Evolutionary conservation across 2,113 vertebrate species (phyloP), one percentile per base, ranked within the genome.

Genomic region (Peromyscus leucopus): DNA sequence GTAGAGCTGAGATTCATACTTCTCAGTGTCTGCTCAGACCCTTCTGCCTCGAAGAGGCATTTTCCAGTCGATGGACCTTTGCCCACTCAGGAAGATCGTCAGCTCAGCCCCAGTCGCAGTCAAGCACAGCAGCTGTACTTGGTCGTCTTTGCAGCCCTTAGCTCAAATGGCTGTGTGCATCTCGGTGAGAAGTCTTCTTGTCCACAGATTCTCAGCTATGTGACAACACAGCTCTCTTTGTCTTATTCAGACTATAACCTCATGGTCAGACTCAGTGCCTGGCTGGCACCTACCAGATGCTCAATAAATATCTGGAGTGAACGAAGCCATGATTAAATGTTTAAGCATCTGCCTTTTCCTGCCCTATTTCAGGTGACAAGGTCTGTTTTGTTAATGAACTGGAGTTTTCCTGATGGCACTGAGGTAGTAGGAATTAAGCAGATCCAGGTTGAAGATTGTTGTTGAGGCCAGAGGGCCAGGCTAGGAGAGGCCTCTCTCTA

Each of bases 231-330:
- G 42, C 36, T 59, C 26, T 46, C 26, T 33, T 88, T 90, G 59
- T 78, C 80, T 95, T 5, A 6, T 33, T 46, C 26, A 31, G 63
- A 86, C 61, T 96, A 7, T 67, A 16, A 93, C 59, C 94, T 87
- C 95, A 61, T 16, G 51, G 31, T 36, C 91, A 22, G 59, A 83
- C 33, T 42, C 67, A 31, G 42, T 24, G 24, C 13, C 82, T 90
- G 69, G 76, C 82, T 90, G 69, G 76, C n/a, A n/a, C 87, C 42
- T 72, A 90, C 26, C 36, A 94, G 65, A 79, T 72, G 33, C 83
- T 95, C 88, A 63, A 2, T 76, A 74, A 87, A 78, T 87, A 86
- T 33, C n/a, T 94, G 75, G n/a, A n/a, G 86, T 82, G 78, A 36
- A 42, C 7, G 8, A 63, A 67, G 15, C 24, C 72, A 65, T 59